Base-by-base conservation (phyloP, 53 echinoderm and acorn worm genomes). In the Astropecten irregularis region DNA sequence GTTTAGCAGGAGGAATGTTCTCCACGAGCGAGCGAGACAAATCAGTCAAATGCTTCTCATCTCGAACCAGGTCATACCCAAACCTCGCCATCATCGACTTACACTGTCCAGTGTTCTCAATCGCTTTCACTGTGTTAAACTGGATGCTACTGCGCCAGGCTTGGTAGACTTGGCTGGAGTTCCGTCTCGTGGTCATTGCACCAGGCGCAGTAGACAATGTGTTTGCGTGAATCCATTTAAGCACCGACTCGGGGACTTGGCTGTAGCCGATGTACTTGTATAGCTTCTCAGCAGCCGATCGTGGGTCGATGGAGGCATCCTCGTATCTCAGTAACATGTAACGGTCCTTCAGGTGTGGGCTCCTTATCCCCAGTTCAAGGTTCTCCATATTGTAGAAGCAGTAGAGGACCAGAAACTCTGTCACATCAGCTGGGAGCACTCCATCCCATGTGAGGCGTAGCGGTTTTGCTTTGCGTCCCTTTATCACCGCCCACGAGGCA, bases 81-180 rank as follows among this genome's bases (percentile, higher is more conserved):
- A 85, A 69, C 22, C 83, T 48, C 5, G 55, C 23, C 95, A 95
- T 95, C 26, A 91, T 61, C 4, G 86, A 51, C 28, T 59, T 60
- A 42, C 95, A 95, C 21, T 92, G 70, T 44, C 82, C 86, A n/a
- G n/a, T n/a, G n/a, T n/a, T n/a, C n/a, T n/a, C n/a, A n/a, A n/a
- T n/a, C n/a, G n/a, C n/a, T n/a, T 92, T 65, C 19, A 84, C 76
- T 59, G 87, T 83, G 58, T 89, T 89, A 53, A 61, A 68, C 0
- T 77, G 82, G 28, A 95, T 47, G 23, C 71, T 54, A 6, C 62
- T 37, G 55, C 92, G 61, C 95, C 95, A 95, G n/a, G n/a, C n/a
- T n/a, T n/a, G n/a, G n/a, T n/a, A n/a, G n/a, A n/a, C n/a, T n/a
- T n/a, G n/a, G n/a, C 0, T 31, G 15, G 85, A 85, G 32, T 85